phyloP scores from a whole-genome alignment of 2,888 invertebrate species.

The Scaptomyza caliginosa region DNA sequence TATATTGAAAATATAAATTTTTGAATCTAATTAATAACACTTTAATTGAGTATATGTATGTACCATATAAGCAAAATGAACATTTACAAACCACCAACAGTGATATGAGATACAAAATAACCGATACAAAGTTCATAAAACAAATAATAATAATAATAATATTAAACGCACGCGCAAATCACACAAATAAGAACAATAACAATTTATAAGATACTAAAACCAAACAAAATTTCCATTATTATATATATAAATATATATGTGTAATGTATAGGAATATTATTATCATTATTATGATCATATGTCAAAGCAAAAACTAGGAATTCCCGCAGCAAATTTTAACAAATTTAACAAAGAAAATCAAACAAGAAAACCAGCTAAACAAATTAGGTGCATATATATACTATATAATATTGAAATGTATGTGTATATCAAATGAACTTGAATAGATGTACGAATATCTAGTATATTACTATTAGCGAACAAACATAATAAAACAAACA shows the following conservation, averaged over 20 bases:
- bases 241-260: constrained; percentile 43
- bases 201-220: constrained; percentile 8
- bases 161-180: constrained; percentile 21
- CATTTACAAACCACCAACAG: constrained; percentile 79
- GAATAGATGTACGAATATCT: constrained; percentile 29
- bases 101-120: constrained; percentile 73
- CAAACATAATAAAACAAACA: no score
- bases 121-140: constrained; percentile 42
- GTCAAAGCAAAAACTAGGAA: constrained; percentile 2
- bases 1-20: constrained; percentile 68
- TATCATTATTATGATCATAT: constrained; percentile 28
- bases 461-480: constrained; percentile 26
- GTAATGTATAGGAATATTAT: constrained; percentile 42
- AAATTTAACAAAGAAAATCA: constrained; percentile 4
- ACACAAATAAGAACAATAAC: constrained; percentile 17
- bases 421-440: constrained; percentile 17
- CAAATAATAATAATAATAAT: constrained; percentile 16
- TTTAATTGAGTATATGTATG: constrained; percentile 18
- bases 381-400: constrained; percentile 28
- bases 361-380: constrained; percentile 15
- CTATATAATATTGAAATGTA: background rate
- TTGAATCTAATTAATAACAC: constrained; percentile 58
- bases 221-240: constrained; percentile 43
- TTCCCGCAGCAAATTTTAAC: constrained; percentile 19
- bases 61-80: constrained; percentile 42